phyloP scores from a whole-genome alignment of 2,797 vertebrate species.

The Hippoglossus hippoglossus region DNA sequence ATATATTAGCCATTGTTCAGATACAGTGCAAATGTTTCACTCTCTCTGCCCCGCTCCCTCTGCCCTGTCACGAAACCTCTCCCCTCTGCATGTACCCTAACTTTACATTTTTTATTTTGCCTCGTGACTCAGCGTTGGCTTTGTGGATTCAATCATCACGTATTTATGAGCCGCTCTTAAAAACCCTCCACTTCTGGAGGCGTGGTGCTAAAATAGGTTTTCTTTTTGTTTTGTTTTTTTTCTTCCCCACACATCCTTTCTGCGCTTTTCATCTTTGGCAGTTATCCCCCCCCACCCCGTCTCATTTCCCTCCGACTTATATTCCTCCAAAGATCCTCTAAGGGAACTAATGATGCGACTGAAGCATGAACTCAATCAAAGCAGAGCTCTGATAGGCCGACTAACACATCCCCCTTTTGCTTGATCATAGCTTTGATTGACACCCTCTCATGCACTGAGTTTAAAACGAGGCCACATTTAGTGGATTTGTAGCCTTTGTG shows the following conservation, averaged over 20 bases:
- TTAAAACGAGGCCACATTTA: slow-evolving; percentile 24
- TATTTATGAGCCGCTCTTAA: slow-evolving; percentile 66
- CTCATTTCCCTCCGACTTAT: slow-evolving; percentile 47
- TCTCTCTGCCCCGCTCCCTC: neutral
- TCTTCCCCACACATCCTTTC: slow-evolving; percentile 49
- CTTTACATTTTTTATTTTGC: slow-evolving; percentile 44
- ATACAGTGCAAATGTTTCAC: slow-evolving; percentile 3
- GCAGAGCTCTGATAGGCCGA: slow-evolving; percentile 26
- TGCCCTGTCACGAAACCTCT: slow-evolving; percentile 27
- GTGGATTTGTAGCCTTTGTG: slow-evolving; percentile 45
- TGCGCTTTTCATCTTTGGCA: slow-evolving; percentile 52
- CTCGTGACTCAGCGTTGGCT: slow-evolving; percentile 44
- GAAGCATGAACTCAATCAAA: slow-evolving; percentile 52
- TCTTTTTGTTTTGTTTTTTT: slow-evolving; percentile 29
- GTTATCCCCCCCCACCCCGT: slow-evolving; percentile 25
- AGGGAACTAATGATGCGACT: slow-evolving; percentile 42
- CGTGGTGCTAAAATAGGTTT: slow-evolving; percentile 51
- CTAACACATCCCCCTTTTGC: slow-evolving; percentile 26
- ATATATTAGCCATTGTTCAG: slow-evolving; percentile 6
- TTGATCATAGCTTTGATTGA: slow-evolving; percentile 54
- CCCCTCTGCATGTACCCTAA: neutral
- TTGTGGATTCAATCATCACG: slow-evolving; percentile 66
- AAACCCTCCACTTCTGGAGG: slow-evolving; percentile 56
- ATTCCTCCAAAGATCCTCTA: slow-evolving; percentile 42
- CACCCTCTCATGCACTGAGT: slow-evolving; percentile 15